Base-by-base conservation (phyloP, 2,113 vertebrate species). In the Callipepla californica region DNA sequence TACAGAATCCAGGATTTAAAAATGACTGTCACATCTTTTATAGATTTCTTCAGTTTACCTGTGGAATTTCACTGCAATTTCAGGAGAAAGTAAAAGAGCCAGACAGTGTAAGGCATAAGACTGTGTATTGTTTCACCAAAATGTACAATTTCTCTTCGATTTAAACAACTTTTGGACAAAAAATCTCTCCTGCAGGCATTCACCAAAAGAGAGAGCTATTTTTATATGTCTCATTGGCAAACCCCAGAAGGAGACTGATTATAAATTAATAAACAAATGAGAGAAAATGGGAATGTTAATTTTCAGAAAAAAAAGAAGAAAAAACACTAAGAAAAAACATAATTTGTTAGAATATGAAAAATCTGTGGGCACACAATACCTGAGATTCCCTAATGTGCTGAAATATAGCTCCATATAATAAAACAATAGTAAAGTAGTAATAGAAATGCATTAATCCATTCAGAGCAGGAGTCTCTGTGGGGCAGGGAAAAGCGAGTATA, bases 261-360 rank as follows among this genome's bases (percentile, higher is more conserved):
- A n/a, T 69, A n/a, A 87, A 89, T 50, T 59, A 91, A 65, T 78
- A 86, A 45, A 87, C 73, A 94, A 80, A 16, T 36, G 40, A 92
- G 5, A 75, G 40, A 94, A 61, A 50, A 87, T 32, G 20, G 21
- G 34, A 82, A 34, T 53, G 32, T 2, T 14, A 51, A 63, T 85
- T 93, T 95, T 47, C 22, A 67, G 50, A 47, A 62, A 73, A 90
- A 74, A 40, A 40, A 40, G 11, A 40, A 40, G 40, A 40, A 40
- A 40, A 40, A 91, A 85, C 1, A 42, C 34, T 21, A 32, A 87
- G 62, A 55, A n/a, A 40, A 61, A 86, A 82, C 34, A 18, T 80
- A 80, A 87, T 22, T 36, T 6, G 63, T 90, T 72, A 79, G 40
- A 94, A 48, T 61, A 57, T 38, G 53, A 44, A 91, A 85, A 45